phyloP scores from a whole-genome alignment of 2,888 invertebrate genomes.

The Brassicogethes aeneus region DNA sequence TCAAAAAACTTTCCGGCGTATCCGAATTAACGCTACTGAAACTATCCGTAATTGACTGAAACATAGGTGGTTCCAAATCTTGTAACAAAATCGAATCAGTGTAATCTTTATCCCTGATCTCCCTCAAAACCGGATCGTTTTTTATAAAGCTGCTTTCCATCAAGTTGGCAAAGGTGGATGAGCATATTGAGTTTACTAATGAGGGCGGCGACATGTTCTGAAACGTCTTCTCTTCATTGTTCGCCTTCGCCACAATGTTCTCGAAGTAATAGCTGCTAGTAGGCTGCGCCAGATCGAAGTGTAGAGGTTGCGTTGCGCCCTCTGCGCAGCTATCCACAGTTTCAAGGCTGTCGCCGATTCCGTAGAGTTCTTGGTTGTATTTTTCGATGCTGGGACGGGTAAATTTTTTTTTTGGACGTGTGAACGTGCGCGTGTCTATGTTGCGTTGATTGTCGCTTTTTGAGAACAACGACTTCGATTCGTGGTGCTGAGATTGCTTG shows the following conservation, averaged over 20 bases:
- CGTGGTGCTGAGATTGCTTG: no score
- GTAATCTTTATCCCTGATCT: slow-evolving; percentile 37
- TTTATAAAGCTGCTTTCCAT: slow-evolving; percentile 40
- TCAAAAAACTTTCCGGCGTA: slow-evolving; percentile 32
- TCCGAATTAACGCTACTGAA: slow-evolving; percentile 36
- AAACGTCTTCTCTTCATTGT: slow-evolving; percentile 45
- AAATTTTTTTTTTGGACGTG: slow-evolving; percentile 54
- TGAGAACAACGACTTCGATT: slow-evolving; percentile 3
- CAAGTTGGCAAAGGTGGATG: slow-evolving; percentile 39
- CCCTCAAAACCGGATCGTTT: slow-evolving; percentile 37
- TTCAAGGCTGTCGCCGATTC: slow-evolving; percentile 14
- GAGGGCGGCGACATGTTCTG: slow-evolving; percentile 49
- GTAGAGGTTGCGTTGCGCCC: slow-evolving; percentile 22
- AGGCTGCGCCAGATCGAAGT: slow-evolving; percentile 36
- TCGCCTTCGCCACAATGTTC: slow-evolving; percentile 34
- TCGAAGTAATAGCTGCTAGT: slow-evolving; percentile 34
- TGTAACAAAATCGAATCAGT: slow-evolving; percentile 31
- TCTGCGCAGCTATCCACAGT: slow-evolving; percentile 4
- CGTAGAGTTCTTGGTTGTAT: slow-evolving; percentile 28
- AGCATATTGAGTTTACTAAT: slow-evolving; percentile 48
- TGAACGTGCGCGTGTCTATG: slow-evolving; percentile 62
- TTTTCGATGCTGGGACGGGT: slow-evolving; percentile 53
- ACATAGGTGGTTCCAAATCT: slow-evolving; percentile 33
- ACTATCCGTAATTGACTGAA: slow-evolving; percentile 35
- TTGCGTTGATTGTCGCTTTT: slow-evolving; percentile 36